These are phyloP conservation scores for Falco naumanni DNA, from an alignment of 2,797 vertebrate genomes.

Conservation along the genomic window DNA sequence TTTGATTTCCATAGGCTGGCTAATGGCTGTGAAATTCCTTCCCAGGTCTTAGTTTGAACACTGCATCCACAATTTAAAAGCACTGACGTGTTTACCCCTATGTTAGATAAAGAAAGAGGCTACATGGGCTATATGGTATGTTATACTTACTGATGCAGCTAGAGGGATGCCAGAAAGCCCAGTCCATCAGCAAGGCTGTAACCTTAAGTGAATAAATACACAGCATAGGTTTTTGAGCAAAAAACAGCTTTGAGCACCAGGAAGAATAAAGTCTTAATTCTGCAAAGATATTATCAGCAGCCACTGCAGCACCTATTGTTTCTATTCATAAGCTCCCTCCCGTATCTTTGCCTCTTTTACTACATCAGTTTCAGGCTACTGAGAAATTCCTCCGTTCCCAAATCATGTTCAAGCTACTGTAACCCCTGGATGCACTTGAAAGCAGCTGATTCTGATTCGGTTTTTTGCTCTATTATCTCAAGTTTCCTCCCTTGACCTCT, in stretches of 20 bases:
- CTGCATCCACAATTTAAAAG: neutral
- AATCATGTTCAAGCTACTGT: constrained; percentile 1
- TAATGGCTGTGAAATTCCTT: constrained; percentile 42
- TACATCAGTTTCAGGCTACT: constrained; percentile 5
- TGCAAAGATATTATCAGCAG: constrained; percentile 18
- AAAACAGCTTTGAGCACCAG: neutral
- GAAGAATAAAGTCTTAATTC: neutral
- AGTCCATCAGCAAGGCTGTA: neutral
- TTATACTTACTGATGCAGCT: neutral
- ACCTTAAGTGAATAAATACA: neutral
- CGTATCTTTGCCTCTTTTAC: neutral
- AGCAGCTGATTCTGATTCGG: constrained; percentile 15
- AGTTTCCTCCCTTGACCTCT: constrained; percentile 48
- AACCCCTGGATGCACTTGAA: constrained; percentile 57
- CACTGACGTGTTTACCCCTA: neutral
- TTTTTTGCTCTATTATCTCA: constrained; percentile 53
- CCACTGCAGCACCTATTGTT: constrained; percentile 24
- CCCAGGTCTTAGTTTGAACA: neutral
- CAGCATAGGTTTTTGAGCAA: neutral
- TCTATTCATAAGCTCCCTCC: constrained; percentile 41
- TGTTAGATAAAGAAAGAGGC: neutral
- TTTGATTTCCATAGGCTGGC: neutral
- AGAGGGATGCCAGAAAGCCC: neutral
- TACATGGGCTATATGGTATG: neutral
- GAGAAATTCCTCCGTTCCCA: constrained; percentile 26